Base-by-base conservation (phyloP, 2,113 vertebrate species). In the Lepus americanus region DNA sequence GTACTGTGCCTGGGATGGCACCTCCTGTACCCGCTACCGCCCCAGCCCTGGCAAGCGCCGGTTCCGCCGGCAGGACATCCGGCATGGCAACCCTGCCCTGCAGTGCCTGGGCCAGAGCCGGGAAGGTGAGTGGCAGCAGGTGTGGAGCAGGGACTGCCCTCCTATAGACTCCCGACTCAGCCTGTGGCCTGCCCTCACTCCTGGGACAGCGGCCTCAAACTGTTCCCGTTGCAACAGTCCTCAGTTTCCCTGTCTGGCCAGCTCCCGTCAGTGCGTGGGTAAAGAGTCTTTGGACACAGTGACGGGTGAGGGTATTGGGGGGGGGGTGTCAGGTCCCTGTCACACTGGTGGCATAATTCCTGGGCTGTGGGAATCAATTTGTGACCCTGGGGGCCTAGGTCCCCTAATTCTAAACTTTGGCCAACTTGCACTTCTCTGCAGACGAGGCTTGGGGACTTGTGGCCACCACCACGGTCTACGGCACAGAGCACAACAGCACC, bases 1-100 rank as follows among this genome's bases (percentile, higher is more conserved):
- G 2, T 99, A 99, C 97, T 99, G 99, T 0, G 98, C 99, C 94
- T 99, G 99, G 99, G 99, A 99, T 0, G 99, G 99, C 10, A 78
- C 97, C 0, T 97, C 99, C 96, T 99, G 99, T 88, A 92, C 99
- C 17, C 98, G 81, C 51, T 99, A 98, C 97, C 93, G 98, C 64
- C 97, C 98, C 25, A 97, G 98, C 94, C 97, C 97, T 0, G 97
- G 98, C 94, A 99, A 99, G 1, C 99, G 99, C 81, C 99, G 99
- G 49, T 98, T 98, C 87, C 99, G 99, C 89, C 98, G 99, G 72
- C 99, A 99, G 97, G 98, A 99, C 36, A 95, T 98, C 86, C 98
- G 87, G 25, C 98, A 99, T 0, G 98, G 99, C 69, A 99, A 99
- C 97, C 99, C 99, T 0, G 98, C 96, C 16, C 97, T 99, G 90